Conservation (phyloP, 2,797 vertebrate species). For the Scomberomorus guttatus region DNA sequence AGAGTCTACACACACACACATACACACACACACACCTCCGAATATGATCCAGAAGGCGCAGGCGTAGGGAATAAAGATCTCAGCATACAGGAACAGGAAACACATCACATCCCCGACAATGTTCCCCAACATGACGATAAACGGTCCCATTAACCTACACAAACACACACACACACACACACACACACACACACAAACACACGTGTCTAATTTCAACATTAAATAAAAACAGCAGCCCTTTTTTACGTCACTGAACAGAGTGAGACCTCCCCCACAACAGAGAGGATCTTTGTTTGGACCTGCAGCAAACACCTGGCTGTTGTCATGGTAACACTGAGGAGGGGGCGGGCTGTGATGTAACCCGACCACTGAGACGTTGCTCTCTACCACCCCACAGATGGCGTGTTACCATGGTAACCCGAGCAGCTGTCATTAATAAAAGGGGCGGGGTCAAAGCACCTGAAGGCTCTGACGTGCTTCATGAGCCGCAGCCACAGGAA, state of each 20-base stretch:
- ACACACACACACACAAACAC: not conserved
- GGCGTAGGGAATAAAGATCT: slow-evolving; percentile 83
- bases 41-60: slow-evolving; percentile 86
- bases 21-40: slow-evolving; percentile 71
- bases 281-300: no score
- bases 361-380: not conserved
- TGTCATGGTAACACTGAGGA: no score
- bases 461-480: slow-evolving; percentile 85
- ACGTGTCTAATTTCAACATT: no score
- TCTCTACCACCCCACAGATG: not conserved
- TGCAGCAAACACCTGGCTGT: no score
- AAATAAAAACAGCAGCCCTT: no score
- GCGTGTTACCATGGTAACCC: not conserved
- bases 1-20: not conserved
- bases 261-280: no score
- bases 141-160: slow-evolving; percentile 80
- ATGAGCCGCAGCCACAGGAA: slow-evolving; percentile 84
- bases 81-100: slow-evolving; percentile 84
- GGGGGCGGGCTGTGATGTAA: not conserved
- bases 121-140: slow-evolving; percentile 83
- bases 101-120: slow-evolving; percentile 77
- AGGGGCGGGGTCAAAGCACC: slow-evolving; percentile 52
- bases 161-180: slow-evolving; percentile 2
- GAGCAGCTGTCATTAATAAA: not conserved
- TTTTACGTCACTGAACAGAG: no score